Evolutionary conservation across 2,113 vertebrate genomes (phyloP).

Genomic region (Acrocephalus kingi): DNA sequence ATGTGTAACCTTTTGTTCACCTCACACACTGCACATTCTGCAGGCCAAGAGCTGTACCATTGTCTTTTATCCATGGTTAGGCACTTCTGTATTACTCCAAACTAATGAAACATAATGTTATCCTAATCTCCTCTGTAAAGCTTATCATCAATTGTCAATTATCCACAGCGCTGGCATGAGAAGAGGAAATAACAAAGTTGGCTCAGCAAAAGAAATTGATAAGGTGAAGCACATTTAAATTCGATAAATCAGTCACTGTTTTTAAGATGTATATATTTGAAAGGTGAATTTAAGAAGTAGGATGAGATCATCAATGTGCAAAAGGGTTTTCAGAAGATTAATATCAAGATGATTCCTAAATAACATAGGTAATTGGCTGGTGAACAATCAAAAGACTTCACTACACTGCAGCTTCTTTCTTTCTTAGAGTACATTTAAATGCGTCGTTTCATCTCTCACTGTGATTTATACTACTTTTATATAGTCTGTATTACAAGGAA

Average conservation of each 20-base stretch:
- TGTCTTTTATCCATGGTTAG: not conserved
- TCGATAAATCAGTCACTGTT: not conserved
- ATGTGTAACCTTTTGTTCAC: not conserved
- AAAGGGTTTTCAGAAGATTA: not conserved
- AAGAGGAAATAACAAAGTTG: not conserved
- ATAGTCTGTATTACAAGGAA: not conserved
- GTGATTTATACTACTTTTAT: slow-evolving; percentile 24
- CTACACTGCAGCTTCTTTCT: not conserved
- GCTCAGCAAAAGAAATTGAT: not conserved
- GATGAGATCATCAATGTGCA: not conserved
- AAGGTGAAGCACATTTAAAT: not conserved
- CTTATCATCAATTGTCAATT: slow-evolving; percentile 18
- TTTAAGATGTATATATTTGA: not conserved
- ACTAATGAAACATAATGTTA: not conserved
- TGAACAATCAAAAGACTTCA: slow-evolving; percentile 22
- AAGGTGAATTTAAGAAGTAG: not conserved
- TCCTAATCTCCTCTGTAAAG: not conserved
- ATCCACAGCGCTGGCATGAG: not conserved
- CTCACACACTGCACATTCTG: not conserved
- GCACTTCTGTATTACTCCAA: not conserved
- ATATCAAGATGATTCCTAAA: slow-evolving; percentile 11
- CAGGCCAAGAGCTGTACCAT: not conserved
- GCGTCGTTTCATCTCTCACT: not conserved
- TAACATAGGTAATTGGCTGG: slow-evolving; percentile 9
- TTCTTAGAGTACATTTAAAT: not conserved